A percentile compares a stretch with the other conserved stretches of the same genome.
These are phyloP conservation scores for Chionis minor DNA, from an alignment of 2,113 vertebrate genomes.

Conservation along the genomic window DNA sequence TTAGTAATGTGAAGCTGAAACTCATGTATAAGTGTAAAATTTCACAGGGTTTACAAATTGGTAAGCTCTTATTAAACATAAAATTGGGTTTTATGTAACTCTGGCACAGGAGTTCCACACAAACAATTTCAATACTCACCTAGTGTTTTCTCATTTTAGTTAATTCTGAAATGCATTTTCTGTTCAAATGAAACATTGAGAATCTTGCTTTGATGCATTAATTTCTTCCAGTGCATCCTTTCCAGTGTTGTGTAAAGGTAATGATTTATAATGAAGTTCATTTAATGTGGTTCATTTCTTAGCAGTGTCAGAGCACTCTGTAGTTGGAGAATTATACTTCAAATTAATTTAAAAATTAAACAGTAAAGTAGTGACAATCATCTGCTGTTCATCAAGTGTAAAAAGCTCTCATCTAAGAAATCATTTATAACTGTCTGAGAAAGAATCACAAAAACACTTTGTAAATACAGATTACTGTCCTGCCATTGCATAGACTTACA, in stretches of 20 bases:
- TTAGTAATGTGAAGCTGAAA: neutral
- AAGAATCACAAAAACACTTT: conserved; percentile 11
- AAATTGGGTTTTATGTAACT: neutral
- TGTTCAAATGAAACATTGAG: conserved; percentile 14
- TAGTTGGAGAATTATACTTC: conserved; percentile 40
- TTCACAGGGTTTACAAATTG: neutral
- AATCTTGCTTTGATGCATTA: conserved; percentile 31
- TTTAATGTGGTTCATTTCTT: conserved; percentile 58
- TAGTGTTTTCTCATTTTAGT: neutral
- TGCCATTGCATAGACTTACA: neutral
- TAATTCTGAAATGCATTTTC: conserved; percentile 28
- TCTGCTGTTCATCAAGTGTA: conserved; percentile 34
- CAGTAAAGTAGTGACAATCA: conserved; percentile 42
- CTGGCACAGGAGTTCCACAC: neutral
- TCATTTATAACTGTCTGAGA: neutral
- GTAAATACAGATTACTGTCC: neutral
- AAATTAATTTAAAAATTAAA: conserved; percentile 64
- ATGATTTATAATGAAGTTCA: conserved; percentile 49
- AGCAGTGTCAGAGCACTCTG: conserved; percentile 33
- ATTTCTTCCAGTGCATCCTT: conserved; percentile 25
- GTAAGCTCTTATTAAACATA: neutral
- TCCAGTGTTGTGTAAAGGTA: conserved; percentile 13
- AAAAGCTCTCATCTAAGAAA: conserved; percentile 30
- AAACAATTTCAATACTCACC: neutral
- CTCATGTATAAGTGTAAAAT: neutral